Evolutionary conservation across 2,113 vertebrate genomes (phyloP).

Genomic region (Heliornis fulica): DNA sequence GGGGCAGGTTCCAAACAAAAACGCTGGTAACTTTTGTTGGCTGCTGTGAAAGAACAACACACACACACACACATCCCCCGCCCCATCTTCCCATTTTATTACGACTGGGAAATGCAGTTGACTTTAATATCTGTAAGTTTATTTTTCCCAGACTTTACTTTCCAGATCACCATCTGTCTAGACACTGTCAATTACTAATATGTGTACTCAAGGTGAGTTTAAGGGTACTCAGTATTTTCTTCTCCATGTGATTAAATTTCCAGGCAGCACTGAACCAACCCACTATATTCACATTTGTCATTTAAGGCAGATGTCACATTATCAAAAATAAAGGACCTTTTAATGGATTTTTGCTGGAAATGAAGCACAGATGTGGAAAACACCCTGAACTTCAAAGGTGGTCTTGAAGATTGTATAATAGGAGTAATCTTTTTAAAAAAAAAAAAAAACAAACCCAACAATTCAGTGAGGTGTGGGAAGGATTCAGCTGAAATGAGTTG

Average conservation of each 20-base stretch:
- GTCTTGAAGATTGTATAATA: not conserved
- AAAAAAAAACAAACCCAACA: not conserved
- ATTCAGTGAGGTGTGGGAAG: not conserved
- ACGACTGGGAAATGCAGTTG: not conserved
- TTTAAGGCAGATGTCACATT: not conserved
- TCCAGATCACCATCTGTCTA: not conserved
- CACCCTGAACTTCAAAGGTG: not conserved
- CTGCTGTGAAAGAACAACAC: not conserved
- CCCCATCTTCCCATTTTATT: not conserved
- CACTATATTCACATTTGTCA: not conserved
- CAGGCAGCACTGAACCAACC: not conserved
- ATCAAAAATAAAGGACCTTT: not conserved
- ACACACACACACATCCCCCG: too few species aligned
- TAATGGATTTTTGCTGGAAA: not conserved
- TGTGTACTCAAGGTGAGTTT: not conserved
- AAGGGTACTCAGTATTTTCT: not conserved
- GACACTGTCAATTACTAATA: constrained; percentile 7
- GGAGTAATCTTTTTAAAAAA: not conserved
- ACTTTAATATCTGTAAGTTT: constrained; percentile 2
- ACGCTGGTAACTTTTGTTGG: not conserved
- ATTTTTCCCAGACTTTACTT: constrained; percentile 10
- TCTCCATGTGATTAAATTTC: not conserved
- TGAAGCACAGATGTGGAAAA: not conserved
- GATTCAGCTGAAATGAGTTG: not conserved
- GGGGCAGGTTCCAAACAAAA: not conserved